phyloP scores from a whole-genome alignment of 2,888 invertebrate genomes.

The Laothoe populi region DNA sequence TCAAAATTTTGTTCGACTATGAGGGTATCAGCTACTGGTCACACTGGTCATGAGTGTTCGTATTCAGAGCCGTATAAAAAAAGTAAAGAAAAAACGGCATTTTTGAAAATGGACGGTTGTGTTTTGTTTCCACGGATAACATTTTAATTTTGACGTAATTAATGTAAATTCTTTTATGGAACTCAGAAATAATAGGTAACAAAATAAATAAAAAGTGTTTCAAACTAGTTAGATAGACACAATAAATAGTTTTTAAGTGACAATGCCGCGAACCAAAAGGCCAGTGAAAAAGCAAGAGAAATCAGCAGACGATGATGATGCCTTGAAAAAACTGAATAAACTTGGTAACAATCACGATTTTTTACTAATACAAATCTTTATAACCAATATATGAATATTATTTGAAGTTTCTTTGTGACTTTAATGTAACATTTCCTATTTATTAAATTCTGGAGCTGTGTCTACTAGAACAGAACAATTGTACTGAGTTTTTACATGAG shows the following conservation, averaged over 20 bases:
- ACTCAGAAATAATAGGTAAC: not conserved
- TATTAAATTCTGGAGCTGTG: too few species aligned
- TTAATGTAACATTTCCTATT: too few species aligned
- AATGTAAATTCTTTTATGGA: not conserved
- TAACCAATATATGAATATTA: too few species aligned
- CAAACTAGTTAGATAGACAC: not conserved
- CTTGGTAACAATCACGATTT: conserved; percentile 49
- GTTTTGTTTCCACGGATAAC: conserved; percentile 39
- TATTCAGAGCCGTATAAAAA: not conserved
- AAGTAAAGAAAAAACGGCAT: not conserved
- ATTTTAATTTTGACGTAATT: not conserved
- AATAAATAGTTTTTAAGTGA: conserved; percentile 32
- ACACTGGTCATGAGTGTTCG: too few species aligned
- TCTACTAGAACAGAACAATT: too few species aligned
- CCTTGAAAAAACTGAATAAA: conserved; percentile 64
- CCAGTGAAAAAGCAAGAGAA: conserved; percentile 67
- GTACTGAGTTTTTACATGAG: too few species aligned
- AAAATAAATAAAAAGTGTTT: not conserved
- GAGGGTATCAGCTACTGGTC: too few species aligned
- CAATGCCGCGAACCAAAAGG: conserved; percentile 78
- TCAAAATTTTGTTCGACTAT: too few species aligned
- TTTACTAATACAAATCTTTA: not conserved
- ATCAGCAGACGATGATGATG: conserved; percentile 56
- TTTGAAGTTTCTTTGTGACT: too few species aligned
- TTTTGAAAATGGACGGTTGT: conserved; percentile 57